A percentile compares a stretch with the other conserved stretches of the same genome.
Evolutionary conservation across 2,113 vertebrate genomes (phyloP).

Genomic region (Myotis lucifugus): DNA sequence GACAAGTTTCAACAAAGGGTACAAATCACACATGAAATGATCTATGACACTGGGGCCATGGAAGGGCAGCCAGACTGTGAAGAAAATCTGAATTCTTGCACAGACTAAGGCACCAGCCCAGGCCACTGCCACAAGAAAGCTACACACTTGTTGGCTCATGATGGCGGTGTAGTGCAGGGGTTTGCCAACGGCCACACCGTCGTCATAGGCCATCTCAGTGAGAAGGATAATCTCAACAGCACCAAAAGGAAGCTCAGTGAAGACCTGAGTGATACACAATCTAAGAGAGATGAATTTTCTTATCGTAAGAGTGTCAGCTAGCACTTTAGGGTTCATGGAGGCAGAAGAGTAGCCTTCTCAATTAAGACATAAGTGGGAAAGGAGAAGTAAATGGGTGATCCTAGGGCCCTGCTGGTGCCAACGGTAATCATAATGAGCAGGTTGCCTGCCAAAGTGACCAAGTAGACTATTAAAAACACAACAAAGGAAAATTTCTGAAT

Average conservation of each 20-base stretch:
- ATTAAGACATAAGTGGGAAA: slow-evolving; percentile 66
- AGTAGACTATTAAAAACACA: slow-evolving; percentile 66
- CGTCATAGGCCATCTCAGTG: slow-evolving; percentile 75
- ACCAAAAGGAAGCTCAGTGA: slow-evolving; percentile 73
- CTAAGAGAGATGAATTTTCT: slow-evolving; percentile 71
- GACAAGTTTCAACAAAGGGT: slow-evolving; percentile 59
- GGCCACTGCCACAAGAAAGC: slow-evolving; percentile 27
- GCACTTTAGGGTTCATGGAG: slow-evolving; percentile 55
- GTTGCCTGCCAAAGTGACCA: slow-evolving; percentile 69
- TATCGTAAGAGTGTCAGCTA: neutral
- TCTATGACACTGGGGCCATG: slow-evolving; percentile 71
- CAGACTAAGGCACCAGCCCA: slow-evolving; percentile 69
- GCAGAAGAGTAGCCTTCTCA: slow-evolving; percentile 68
- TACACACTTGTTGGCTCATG: slow-evolving; percentile 65
- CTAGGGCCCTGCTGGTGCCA: neutral
- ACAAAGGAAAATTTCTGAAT: slow-evolving; percentile 64
- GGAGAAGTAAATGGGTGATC: slow-evolving; percentile 74
- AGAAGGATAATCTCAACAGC: slow-evolving; percentile 74
- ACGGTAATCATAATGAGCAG: slow-evolving; percentile 67
- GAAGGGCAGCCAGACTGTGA: slow-evolving; percentile 71
- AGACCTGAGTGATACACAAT: slow-evolving; percentile 72
- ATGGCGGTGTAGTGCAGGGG: slow-evolving; percentile 65
- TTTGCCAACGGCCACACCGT: slow-evolving; percentile 76
- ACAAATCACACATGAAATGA: slow-evolving; percentile 78
- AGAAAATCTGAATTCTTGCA: slow-evolving; percentile 65